phyloP scores from a whole-genome alignment of 2,797 vertebrate genomes.

The Ctenopoma multispine region DNA sequence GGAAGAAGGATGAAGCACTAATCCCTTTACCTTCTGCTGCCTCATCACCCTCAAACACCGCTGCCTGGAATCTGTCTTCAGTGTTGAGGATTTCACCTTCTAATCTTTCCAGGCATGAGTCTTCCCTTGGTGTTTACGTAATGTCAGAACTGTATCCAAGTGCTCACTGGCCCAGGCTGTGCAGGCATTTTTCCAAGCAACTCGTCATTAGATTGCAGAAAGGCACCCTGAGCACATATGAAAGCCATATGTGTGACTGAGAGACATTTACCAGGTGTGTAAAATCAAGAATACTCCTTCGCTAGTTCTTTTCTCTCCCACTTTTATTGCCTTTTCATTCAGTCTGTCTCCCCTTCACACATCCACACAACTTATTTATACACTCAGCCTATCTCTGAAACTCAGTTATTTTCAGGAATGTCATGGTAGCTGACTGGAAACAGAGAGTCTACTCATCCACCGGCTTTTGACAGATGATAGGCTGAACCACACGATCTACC shows the following conservation, averaged over 20 bases:
- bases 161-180: neutral
- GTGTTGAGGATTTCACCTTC: conserved; percentile 52
- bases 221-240: conserved; percentile 39
- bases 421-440: conserved; percentile 8
- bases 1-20: conserved; percentile 30
- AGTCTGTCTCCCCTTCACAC: neutral
- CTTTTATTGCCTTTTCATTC: conserved; percentile 26
- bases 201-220: conserved; percentile 30
- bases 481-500: neutral
- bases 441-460: neutral
- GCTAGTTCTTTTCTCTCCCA: neutral
- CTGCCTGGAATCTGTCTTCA: conserved; percentile 25
- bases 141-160: conserved; percentile 42
- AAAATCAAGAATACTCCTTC: conserved; percentile 15
- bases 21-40: conserved; percentile 58
- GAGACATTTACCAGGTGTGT: conserved; percentile 31
- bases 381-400: neutral
- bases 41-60: conserved; percentile 22
- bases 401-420: conserved; percentile 12
- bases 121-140: conserved; percentile 57
- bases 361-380: neutral
- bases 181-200: conserved; percentile 17
- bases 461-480: neutral
- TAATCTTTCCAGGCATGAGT: conserved; percentile 47
- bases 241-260: conserved; percentile 49